Percentiles rank a stretch among this genome's conserved stretches.
Conservation (phyloP, 2,113 vertebrate species). For the Hystrix brachyura region DNA sequence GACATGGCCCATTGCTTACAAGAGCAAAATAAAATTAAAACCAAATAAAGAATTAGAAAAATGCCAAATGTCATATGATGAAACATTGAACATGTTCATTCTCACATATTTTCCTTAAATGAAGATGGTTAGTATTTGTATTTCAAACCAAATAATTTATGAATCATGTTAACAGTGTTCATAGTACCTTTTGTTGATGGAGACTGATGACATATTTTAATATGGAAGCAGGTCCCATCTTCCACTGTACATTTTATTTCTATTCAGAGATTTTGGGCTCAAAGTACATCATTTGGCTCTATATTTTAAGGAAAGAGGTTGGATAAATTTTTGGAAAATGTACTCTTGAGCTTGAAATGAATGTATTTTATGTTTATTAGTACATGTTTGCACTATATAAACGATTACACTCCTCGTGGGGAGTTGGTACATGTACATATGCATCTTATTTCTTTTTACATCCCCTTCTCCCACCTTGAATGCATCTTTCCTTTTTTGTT, state of each 20-base stretch:
- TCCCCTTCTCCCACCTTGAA: background rate
- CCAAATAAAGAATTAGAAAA: background rate
- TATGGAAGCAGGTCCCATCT: conserved; percentile 3
- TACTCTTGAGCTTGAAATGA: conserved; percentile 38
- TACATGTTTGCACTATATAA: background rate
- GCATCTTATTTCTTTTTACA: background rate
- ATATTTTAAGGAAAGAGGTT: conserved; percentile 16
- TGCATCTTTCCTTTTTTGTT: background rate
- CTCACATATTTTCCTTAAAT: background rate
- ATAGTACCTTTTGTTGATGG: background rate
- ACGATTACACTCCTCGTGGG: background rate
- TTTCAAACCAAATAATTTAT: conserved; percentile 46
- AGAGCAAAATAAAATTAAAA: conserved; percentile 49
- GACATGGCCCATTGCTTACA: background rate
- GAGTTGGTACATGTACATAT: background rate
- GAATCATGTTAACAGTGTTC: background rate
- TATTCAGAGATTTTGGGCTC: conserved; percentile 17
- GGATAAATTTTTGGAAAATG: background rate
- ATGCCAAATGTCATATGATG: conserved; percentile 8
- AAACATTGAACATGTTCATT: background rate
- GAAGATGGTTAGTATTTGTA: background rate
- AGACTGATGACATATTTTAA: conserved; percentile 10
- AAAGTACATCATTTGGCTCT: conserved; percentile 5
- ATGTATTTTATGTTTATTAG: background rate
- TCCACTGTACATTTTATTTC: conserved; percentile 23